Conservation (phyloP, 2,797 vertebrate species). For the Argyrosomus regius region DNA sequence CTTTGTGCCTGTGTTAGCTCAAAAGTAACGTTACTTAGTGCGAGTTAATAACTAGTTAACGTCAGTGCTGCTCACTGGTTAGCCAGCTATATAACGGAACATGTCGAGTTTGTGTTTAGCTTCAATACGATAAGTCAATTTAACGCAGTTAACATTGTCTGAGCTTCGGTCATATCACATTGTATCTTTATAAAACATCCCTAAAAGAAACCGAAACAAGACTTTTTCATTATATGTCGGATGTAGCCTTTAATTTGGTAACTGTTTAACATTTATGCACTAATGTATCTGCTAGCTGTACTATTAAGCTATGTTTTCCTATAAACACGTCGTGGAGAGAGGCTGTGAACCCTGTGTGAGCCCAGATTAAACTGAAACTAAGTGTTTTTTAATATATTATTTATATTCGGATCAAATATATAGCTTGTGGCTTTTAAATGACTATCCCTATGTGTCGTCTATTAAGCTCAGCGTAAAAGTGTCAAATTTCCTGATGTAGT, state of each 20-base stretch:
- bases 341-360: not conserved
- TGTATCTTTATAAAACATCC: not conserved
- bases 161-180: too few relatives aligned
- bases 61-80: not conserved
- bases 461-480: not conserved
- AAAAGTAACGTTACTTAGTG: not conserved
- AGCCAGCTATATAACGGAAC: not conserved
- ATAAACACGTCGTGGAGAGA: not conserved
- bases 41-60: not conserved
- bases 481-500: not conserved
- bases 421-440: fast-evolving
- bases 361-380: not conserved
- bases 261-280: not conserved
- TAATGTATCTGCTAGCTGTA: too few relatives aligned
- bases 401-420: not conserved
- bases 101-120: not conserved
- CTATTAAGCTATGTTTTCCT: not conserved
- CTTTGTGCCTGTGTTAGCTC: not conserved
- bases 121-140: not conserved
- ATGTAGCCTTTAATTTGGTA: not conserved
- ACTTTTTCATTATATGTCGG: not conserved
- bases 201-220: not conserved
- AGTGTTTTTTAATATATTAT: not conserved
- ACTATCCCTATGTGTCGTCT: not conserved
- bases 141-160: not conserved